Percentiles rank a stretch among this genome's conserved stretches.
Conservation (phyloP, 2,797 vertebrate genomes). For the Enteromius afrohamiltoni region DNA sequence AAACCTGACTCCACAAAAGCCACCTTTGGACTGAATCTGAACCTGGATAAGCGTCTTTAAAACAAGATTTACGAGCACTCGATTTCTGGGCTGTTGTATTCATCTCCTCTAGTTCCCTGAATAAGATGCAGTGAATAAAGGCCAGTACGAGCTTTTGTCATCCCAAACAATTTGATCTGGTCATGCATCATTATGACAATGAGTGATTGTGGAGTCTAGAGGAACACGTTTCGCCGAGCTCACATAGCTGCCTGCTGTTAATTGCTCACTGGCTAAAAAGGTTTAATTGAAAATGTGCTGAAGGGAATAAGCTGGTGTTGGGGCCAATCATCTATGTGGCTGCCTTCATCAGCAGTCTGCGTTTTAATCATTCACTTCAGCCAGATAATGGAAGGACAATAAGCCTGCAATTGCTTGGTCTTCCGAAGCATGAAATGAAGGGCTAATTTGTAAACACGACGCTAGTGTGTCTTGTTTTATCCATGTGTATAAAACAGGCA, state of each 20-base stretch:
- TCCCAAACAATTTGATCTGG: conserved; percentile 73
- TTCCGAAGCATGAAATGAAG: conserved; percentile 69
- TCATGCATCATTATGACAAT: conserved; percentile 81
- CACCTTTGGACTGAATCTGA: conserved; percentile 72
- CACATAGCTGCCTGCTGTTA: conserved; percentile 52
- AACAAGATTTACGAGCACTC: conserved; percentile 80
- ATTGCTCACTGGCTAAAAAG: conserved; percentile 66
- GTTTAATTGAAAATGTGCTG: conserved; percentile 66
- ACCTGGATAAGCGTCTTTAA: conserved; percentile 73
- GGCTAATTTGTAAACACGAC: conserved; percentile 62
- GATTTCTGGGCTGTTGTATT: conserved; percentile 75
- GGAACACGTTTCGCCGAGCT: conserved; percentile 56
- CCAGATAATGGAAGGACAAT: conserved; percentile 68
- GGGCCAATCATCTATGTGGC: conserved; percentile 70
- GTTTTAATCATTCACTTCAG: conserved; percentile 65
- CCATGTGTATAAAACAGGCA: conserved; percentile 56
- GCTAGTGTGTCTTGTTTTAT: conserved; percentile 44
- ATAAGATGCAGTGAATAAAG: conserved; percentile 81
- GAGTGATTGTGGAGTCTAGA: conserved; percentile 67
- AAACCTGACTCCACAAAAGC: conserved; percentile 63
- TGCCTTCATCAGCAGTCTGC: conserved; percentile 70
- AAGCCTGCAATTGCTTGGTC: conserved; percentile 67
- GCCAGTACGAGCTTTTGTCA: conserved; percentile 75
- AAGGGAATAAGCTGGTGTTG: conserved; percentile 50
- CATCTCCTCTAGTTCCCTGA: conserved; percentile 73